Conservation (phyloP, 2,797 vertebrate species). For the Liasis olivaceus region DNA sequence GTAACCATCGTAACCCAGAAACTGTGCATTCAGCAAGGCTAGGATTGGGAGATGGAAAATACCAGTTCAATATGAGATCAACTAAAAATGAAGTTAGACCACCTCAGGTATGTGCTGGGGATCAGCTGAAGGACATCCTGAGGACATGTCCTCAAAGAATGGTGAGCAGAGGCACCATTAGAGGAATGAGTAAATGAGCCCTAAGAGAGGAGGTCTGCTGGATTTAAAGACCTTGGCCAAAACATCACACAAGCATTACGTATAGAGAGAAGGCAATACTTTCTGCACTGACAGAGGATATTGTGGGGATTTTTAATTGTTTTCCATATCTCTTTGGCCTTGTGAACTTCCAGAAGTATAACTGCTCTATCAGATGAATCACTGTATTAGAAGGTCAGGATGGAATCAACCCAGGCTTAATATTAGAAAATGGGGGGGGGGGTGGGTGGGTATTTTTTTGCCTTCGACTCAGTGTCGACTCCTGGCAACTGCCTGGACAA, state of each 20-base stretch:
- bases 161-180: neutral
- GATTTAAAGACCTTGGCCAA: neutral
- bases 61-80: neutral
- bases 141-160: neutral
- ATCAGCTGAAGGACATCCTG: neutral
- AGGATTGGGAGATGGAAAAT: neutral
- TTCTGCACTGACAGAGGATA: neutral
- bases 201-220: neutral
- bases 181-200: neutral
- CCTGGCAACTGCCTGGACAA: too few species aligned
- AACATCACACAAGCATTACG: neutral
- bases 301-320: neutral
- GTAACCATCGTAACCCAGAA: neutral
- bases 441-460: neutral
- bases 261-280: neutral
- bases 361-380: neutral
- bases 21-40: neutral
- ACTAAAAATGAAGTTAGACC: neutral
- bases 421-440: neutral
- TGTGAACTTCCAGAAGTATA: neutral
- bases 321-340: neutral
- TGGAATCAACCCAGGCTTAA: neutral
- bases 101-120: neutral
- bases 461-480: too few species aligned
- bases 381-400: neutral